Evolutionary conservation across 2,888 invertebrate genomes (phyloP).

Genomic region (Drosophila flavopinicola): DNA sequence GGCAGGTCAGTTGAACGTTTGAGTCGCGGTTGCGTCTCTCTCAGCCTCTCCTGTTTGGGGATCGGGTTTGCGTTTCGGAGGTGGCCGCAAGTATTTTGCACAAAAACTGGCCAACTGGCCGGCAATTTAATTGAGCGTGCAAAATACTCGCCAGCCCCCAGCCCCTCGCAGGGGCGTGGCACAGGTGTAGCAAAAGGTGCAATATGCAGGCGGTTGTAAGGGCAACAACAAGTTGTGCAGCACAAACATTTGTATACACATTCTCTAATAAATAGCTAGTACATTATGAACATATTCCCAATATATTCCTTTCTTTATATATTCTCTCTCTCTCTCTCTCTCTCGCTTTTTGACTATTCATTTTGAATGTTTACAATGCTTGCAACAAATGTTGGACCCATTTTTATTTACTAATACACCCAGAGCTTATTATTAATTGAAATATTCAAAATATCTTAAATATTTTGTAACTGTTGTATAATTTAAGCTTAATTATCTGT

Average conservation of each 20-base stretch:
- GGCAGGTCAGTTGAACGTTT: constrained; percentile 40
- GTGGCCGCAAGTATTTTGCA: constrained; percentile 54
- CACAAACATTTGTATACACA: background rate
- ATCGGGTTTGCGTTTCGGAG: constrained; percentile 1
- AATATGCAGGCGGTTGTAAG: background rate
- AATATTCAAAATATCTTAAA: too few species aligned
- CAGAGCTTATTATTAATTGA: too few species aligned
- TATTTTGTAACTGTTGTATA: too few species aligned
- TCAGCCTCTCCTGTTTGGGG: background rate
- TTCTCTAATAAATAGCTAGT: too few species aligned
- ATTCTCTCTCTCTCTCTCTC: too few species aligned
- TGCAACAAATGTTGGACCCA: too few species aligned
- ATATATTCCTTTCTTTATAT: too few species aligned
- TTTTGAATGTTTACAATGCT: too few species aligned
- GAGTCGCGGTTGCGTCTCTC: constrained; percentile 22
- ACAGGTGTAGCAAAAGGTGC: background rate
- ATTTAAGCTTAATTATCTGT: too few species aligned
- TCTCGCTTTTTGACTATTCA: too few species aligned
- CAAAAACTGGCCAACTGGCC: constrained; percentile 44
- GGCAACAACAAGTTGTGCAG: background rate
- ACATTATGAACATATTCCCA: too few species aligned
- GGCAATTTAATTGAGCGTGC: constrained; percentile 72
- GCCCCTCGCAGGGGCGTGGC: background rate
- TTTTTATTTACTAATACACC: too few species aligned
- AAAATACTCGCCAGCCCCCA: constrained; percentile 53